Percentiles rank a stretch among this genome's conserved stretches.
Evolutionary conservation across 2,113 vertebrate genomes (phyloP).

Genomic region (Zosterops hypoxanthus): DNA sequence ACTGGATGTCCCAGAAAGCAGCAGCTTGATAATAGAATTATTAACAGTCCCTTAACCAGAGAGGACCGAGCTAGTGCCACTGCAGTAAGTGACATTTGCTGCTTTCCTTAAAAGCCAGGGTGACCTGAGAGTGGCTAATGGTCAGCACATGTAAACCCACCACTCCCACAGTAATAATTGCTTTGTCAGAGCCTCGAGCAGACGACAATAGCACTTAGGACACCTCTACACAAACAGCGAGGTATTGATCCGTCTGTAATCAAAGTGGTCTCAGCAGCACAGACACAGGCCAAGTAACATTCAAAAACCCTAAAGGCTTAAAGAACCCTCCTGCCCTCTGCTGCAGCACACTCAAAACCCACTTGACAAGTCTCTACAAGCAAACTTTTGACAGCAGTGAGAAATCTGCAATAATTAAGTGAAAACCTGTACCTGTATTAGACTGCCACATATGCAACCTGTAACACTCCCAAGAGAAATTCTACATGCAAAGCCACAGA

Average conservation of each 20-base stretch:
- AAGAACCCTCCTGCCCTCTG: constrained; percentile 1
- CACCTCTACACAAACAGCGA: constrained; percentile 85
- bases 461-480: rapidly evolving
- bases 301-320: constrained; percentile 51
- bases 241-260: constrained; percentile 88
- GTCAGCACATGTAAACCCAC: constrained; percentile 69
- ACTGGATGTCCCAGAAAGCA: neutral
- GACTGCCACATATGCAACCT: neutral
- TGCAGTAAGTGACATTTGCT: constrained; percentile 85
- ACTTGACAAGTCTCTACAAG: neutral
- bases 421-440: neutral
- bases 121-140: constrained; percentile 77
- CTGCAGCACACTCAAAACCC: neutral
- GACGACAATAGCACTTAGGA: constrained; percentile 89
- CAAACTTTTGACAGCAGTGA: neutral
- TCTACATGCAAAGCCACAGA: neutral
- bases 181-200: constrained; percentile 84
- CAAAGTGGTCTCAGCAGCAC: constrained; percentile 69
- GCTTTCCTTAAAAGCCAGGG: constrained; percentile 83
- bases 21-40: constrained; percentile 36
- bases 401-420: neutral
- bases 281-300: constrained; percentile 62
- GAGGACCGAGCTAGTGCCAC: constrained; percentile 75
- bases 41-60: constrained; percentile 48
- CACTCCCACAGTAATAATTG: constrained; percentile 84